These are phyloP conservation scores for Hirudinaria manillensis DNA, from an alignment of 2,888 invertebrate species.

Conservation along the genomic window DNA sequence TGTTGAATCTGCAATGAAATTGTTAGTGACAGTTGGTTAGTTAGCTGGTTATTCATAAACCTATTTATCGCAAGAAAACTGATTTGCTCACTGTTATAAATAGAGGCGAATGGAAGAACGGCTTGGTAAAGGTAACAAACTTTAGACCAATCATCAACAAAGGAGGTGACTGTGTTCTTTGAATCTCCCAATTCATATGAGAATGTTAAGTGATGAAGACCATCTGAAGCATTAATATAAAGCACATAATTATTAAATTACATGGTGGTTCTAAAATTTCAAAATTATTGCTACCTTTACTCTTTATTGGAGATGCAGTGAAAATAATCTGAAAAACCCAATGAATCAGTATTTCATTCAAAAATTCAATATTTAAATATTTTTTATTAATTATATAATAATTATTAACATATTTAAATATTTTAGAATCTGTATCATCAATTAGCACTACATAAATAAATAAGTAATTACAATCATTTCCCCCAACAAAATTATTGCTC, in stretches of 20 bases:
- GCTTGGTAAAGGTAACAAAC: slow-evolving; percentile 82
- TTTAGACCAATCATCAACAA: slow-evolving; percentile 85
- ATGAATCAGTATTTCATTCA: slow-evolving; percentile 28
- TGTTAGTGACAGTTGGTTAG: too few species aligned
- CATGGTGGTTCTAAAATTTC: too few species aligned
- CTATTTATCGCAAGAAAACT: background rate
- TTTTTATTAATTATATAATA: too few species aligned
- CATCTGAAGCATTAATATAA: background rate
- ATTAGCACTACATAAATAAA: too few species aligned
- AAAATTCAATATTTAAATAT: too few species aligned
- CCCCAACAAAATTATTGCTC: too few species aligned
- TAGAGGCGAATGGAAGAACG: slow-evolving; percentile 74
- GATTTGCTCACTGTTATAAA: slow-evolving; percentile 62
- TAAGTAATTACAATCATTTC: too few species aligned
- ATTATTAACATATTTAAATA: too few species aligned
- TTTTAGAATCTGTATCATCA: too few species aligned
- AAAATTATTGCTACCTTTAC: slow-evolving; percentile 39
- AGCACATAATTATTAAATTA: too few species aligned
- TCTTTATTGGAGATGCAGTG: slow-evolving; percentile 49
- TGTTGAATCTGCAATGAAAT: background rate
- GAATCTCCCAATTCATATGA: slow-evolving; percentile 59
- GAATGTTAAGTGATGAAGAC: background rate
- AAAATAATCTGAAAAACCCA: slow-evolving; percentile 41
- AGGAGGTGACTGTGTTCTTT: slow-evolving; percentile 65
- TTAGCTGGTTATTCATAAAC: too few species aligned